These are phyloP conservation scores for Octonoba sinensis DNA, from an alignment of 2,888 invertebrate genomes.

Conservation along the genomic window DNA sequence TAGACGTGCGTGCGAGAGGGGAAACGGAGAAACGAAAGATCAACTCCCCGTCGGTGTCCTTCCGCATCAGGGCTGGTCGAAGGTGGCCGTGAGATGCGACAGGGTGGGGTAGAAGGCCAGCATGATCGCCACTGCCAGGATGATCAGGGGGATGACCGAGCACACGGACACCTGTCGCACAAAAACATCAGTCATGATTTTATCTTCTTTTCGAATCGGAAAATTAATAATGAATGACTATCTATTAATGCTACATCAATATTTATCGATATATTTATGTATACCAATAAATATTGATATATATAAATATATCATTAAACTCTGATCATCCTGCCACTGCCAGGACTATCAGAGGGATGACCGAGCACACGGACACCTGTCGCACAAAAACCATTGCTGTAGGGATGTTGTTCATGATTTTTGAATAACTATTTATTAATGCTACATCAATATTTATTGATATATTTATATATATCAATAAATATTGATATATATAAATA, in stretches of 20 bases:
- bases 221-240: background rate
- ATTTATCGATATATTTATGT: too few species aligned
- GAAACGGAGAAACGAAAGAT: constrained; percentile 13
- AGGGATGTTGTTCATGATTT: too few species aligned
- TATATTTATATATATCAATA: too few species aligned
- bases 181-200: background rate
- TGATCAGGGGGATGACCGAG: constrained; percentile 65
- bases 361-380: constrained; percentile 65
- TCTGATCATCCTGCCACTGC: too few species aligned
- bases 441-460: too few species aligned
- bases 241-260: too few species aligned
- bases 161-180: constrained; percentile 65
- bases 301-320: too few species aligned
- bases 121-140: constrained; percentile 65
- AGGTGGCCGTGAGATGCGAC: constrained; percentile 70
- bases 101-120: constrained; percentile 68
- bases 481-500: too few species aligned
- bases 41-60: constrained; percentile 4
- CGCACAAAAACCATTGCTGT: too few species aligned
- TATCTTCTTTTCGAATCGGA: background rate
- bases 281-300: too few species aligned
- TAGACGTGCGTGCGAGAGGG: constrained; percentile 25
- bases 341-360: constrained; percentile 65
- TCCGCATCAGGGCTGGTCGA: constrained; percentile 58
- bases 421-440: too few species aligned